Base-by-base conservation (phyloP, 92 coral and sea anemone genomes). In the Paramuricea clavata region DNA sequence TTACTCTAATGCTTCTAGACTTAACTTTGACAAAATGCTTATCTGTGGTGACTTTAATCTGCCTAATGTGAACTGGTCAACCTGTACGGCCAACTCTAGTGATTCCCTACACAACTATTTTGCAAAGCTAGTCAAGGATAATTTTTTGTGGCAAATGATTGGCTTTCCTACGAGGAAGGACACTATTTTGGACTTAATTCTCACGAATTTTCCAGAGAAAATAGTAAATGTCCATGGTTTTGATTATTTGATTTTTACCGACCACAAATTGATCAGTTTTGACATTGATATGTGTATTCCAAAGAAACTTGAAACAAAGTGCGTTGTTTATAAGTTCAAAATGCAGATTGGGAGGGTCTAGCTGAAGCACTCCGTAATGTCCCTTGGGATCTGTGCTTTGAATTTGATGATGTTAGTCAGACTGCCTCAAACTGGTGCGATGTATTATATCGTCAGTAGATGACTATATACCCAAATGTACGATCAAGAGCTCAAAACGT, bases 391-490 rank as follows among this genome's bases (percentile, higher is more conserved):
- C 52, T 47, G 1, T 47, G 52, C 16, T 47, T 47, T 47, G 12
- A 5, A 47, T 12, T 12, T 12, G 52, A 47, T 47, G 12, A 47
- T 12, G 17, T 90, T 36, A 85, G 85, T 65, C 16, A 47, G 52
- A 47, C 52, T 47, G 52, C 16, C 1, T 47, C 52, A 47, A 47
- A 47, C 44, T 4, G 44, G 44, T 39, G 44, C 10, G 44, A 39
- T 10, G 44, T 39, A 39, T 39, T 39, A 39, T 39, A 39, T 39
- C 44, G 44, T 4, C 44, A 39, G 44, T 39, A 39, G 47, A 87
- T n/a, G 90, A 87, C 3, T 81, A 87, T 72, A 57, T 93, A 26
- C 94, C 92, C 13, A 82, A 52, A 71, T 57, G 87, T 50, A 62
- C 19, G 77, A 28, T 59, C n/a, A 80, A 83, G 31, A 90, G 78